phyloP scores from a whole-genome alignment of 1,140 invertebrate genomes.

The Neodiprion fabricii region DNA sequence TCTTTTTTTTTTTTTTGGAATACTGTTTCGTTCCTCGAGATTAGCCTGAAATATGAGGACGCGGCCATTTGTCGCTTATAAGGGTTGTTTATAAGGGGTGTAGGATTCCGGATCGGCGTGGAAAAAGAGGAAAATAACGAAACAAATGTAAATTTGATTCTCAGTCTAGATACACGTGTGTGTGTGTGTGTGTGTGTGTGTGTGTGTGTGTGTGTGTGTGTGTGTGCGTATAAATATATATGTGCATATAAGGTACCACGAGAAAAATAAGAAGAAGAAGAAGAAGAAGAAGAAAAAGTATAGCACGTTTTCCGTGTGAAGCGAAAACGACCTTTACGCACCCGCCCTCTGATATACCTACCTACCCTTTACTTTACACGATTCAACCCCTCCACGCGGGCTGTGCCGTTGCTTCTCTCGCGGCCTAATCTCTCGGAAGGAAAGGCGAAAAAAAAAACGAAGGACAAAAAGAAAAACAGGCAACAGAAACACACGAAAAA shows the following conservation, averaged over 20 bases:
- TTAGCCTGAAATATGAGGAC: not conserved
- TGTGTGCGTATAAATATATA: too few species aligned
- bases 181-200: too few species aligned
- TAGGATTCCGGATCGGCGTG: not conserved
- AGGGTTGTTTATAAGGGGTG: too few species aligned
- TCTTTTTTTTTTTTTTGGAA: not conserved
- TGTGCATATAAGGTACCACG: too few species aligned
- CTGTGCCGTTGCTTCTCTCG: too few species aligned
- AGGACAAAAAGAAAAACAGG: not conserved
- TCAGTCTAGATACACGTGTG: not conserved
- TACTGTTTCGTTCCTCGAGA: not conserved
- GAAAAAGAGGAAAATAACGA: slow-evolving; percentile 1
- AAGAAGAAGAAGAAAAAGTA: not conserved
- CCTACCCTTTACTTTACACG: too few species aligned
- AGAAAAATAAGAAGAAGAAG: not conserved
- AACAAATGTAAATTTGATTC: slow-evolving; percentile 1
- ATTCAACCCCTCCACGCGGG: too few species aligned
- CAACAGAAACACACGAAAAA: too few species aligned
- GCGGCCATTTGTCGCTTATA: too few species aligned
- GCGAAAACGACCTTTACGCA: too few species aligned
- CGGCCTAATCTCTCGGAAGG: not conserved
- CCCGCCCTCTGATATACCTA: too few species aligned
- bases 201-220: too few species aligned
- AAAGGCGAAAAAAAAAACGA: not conserved
- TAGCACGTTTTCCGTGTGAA: not conserved